Base-by-base conservation (phyloP, 2,113 vertebrate species). In the Sterna hirundo region DNA sequence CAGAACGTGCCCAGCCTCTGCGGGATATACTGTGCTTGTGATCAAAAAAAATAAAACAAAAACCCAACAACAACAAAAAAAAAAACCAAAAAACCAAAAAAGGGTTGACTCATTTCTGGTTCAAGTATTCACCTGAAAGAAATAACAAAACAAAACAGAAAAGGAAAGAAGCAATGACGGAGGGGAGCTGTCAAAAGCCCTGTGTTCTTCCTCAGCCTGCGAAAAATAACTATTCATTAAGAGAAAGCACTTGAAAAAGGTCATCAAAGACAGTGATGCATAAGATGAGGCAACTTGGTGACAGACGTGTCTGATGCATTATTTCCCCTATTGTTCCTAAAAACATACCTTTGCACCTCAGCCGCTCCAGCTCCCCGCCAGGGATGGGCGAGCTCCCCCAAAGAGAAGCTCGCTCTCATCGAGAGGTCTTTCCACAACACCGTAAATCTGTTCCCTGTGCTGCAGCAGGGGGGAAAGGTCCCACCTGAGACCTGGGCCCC, bases 111-210 rank as follows among this genome's bases (percentile, higher is more conserved):
- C 68, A 54, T 96, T 96, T 96, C 78, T 96, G 82, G 87, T 94
- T 96, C 82, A 83, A 83, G 42, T 47, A 40, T 51, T 86, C 83
- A 95, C 95, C 93, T 95, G 88, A 95, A 95, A 94, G 90, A 49
- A 94, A 69, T 2, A 83, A 19, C 44, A 52, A 64, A 66, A 57
- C 65, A 68, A 65, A 93, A 60, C 32, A 32, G 40, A 22, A 47
- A 77, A 75, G 36, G 29, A 32, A 78, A 70, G 85, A 25, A 90
- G 16, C 2, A 6, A 1, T 83, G 90, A 83, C 0, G 1, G 79
- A 94, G 51, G 52, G 47, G 46, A 93, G 34, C 60, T 34, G 71
- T 86, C 51, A 83, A 62, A 77, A 88, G 71, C 52, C 0, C 30
- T 2, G 29, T 30, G 81, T 49, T 85, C 74, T 66, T 77, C 75